A percentile compares a stretch with the other conserved stretches of the same genome.
Conservation (phyloP, 2,888 invertebrate species). For the Rutpela maculata region DNA sequence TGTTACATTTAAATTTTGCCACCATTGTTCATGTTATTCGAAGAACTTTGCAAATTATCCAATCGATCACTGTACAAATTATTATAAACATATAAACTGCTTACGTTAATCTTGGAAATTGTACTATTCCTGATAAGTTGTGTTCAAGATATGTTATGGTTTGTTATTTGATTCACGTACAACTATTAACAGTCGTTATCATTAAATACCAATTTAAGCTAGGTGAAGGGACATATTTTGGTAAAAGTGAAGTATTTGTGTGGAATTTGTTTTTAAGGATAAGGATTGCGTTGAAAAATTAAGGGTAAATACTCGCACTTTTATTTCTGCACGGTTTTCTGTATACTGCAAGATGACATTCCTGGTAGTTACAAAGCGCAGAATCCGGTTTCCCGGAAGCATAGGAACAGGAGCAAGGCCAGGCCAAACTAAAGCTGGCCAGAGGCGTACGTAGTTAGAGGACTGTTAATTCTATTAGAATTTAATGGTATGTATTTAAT, state of each 20-base stretch:
- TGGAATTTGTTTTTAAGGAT: background rate
- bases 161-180: background rate
- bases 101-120: background rate
- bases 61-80: background rate
- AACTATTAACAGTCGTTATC: background rate
- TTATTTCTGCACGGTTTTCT: constrained; percentile 66
- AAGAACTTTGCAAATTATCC: background rate
- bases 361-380: constrained; percentile 63
- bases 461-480: constrained; percentile 2
- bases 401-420: constrained; percentile 64
- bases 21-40: constrained; percentile 1
- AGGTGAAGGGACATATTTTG: background rate
- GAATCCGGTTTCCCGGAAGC: constrained; percentile 66
- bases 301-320: constrained; percentile 56
- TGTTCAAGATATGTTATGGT: background rate
- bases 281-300: constrained; percentile 20
- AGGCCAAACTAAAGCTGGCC: constrained; percentile 58
- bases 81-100: background rate
- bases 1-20: constrained; percentile 45
- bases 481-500: constrained; percentile 1
- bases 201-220: background rate
- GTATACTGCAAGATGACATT: constrained; percentile 69
- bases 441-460: constrained; percentile 26
- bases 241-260: background rate
- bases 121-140: background rate